Evolutionary conservation across 2,113 vertebrate genomes (phyloP), one percentile per base, ranked within the genome.

Genomic region (Brachypteracias leptosomus): DNA sequence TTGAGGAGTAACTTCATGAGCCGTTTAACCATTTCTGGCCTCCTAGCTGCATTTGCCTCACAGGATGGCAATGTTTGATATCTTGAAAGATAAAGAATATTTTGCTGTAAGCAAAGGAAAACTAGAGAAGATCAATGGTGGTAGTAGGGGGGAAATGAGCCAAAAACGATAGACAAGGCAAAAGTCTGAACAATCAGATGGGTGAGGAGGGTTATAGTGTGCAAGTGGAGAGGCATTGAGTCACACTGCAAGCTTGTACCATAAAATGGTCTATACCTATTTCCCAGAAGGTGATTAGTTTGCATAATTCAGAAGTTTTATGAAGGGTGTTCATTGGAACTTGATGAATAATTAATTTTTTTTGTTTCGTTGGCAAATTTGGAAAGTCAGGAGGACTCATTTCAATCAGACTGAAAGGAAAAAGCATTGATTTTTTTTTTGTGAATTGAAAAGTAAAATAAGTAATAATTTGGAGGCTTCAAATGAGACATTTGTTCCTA

Each of bases 271-370:
- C 92, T 95, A 21, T 66, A 58, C 55, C 52, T 67, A 91, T 97
- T 98, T 98, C 97, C 93, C 85, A 97, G 97, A 98, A 97, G 62
- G 58, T 65, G 71, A 94, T 92, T 89, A 93, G 42, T 97, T 96
- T 97, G 90, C 93, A 96, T 90, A 81, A 78, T 71, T 96, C 72
- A 49, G 83, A 97, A 95, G 73, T 93, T 97, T 95, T 89, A 85
- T 35, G 91, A 95, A 88, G 16, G 62, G 52, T 81, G 46, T 95
- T 97, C 91, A 85, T 72, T 88, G 93, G 91, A 97, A 97, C 87
- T 91, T 1, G 26, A 76, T 79, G 94, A 95, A 93, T 94, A 96
- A 74, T 84, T 71, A 21, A 36, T 71, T 88, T 63, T 49, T 58
- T 89, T 75, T 79, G 54, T 89, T 95, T 94, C 71, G 6, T 6